Conservation (phyloP, 1,140 invertebrate species). For the Zaprionus davidi region DNA sequence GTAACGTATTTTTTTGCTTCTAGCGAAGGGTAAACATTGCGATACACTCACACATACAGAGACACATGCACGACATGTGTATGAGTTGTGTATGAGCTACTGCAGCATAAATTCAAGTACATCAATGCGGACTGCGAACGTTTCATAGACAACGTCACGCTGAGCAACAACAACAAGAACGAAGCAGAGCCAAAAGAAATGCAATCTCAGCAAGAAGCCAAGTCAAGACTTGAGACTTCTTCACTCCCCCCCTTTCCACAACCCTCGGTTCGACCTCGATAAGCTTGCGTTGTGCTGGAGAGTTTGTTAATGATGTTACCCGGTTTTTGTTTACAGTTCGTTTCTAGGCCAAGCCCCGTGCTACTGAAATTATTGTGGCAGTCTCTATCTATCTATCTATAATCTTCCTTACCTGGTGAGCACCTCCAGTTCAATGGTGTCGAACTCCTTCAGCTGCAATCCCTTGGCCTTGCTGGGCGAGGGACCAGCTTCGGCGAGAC, state of each 20-base stretch:
- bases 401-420: slow-evolving; percentile 86
- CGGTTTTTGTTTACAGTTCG: slow-evolving; percentile 59
- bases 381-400: slow-evolving; percentile 34
- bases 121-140: slow-evolving; percentile 40
- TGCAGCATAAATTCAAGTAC: slow-evolving; percentile 70
- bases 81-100: slow-evolving; percentile 14
- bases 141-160: slow-evolving; percentile 69
- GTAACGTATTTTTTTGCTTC: slow-evolving; percentile 42
- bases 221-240: neutral
- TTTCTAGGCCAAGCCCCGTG: slow-evolving; percentile 67
- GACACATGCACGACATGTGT: slow-evolving; percentile 4
- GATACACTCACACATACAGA: slow-evolving; percentile 28
- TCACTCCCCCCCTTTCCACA: slow-evolving; percentile 22
- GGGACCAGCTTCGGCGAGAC: slow-evolving; percentile 83
- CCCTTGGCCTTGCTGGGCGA: slow-evolving; percentile 75
- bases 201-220: slow-evolving; percentile 65
- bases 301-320: slow-evolving; percentile 73
- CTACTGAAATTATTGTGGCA: slow-evolving; percentile 60
- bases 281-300: slow-evolving; percentile 33
- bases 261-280: slow-evolving; percentile 67
- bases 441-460: slow-evolving; percentile 88
- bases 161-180: slow-evolving; percentile 50
- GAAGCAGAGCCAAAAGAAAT: slow-evolving; percentile 52
- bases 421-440: slow-evolving; percentile 90
- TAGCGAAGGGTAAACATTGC: slow-evolving; percentile 73